These are phyloP conservation scores for Mormyrus iriodes DNA, from an alignment of 2,113 vertebrate genomes.

Conservation along the genomic window DNA sequence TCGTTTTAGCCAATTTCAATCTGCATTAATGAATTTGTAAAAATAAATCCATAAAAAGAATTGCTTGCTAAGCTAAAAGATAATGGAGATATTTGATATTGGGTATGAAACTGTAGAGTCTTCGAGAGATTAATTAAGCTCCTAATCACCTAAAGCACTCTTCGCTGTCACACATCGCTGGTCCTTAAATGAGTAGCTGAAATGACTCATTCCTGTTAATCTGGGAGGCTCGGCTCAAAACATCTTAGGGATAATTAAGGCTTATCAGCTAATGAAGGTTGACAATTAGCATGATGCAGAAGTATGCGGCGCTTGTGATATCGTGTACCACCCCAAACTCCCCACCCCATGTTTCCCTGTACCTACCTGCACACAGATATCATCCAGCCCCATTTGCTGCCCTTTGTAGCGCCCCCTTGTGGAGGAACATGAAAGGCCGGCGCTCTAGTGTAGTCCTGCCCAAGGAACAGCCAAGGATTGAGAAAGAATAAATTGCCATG, in stretches of 20 bases:
- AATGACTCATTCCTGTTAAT: neutral
- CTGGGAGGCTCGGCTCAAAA: neutral
- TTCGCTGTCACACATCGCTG: neutral
- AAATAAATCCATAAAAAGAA: neutral
- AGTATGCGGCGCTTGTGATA: neutral
- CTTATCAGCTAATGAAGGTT: neutral
- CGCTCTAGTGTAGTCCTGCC: neutral
- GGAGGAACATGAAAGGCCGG: neutral
- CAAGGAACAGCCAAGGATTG: too few species aligned
- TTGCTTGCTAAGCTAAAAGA: neutral
- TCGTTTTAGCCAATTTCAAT: neutral
- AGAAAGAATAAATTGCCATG: too few species aligned
- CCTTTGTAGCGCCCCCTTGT: neutral
- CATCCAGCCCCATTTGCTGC: neutral
- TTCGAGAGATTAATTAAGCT: neutral
- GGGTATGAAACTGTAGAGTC: neutral
- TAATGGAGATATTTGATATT: neutral
- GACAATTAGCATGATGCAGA: neutral
- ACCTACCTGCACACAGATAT: neutral
- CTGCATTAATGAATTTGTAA: neutral
- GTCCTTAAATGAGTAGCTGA: neutral
- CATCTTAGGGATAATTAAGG: neutral
- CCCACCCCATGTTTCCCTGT: neutral
- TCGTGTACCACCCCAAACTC: neutral
- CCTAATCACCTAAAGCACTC: neutral